phyloP scores from a whole-genome alignment of 2,797 vertebrate genomes.

The Merluccius polli region DNA sequence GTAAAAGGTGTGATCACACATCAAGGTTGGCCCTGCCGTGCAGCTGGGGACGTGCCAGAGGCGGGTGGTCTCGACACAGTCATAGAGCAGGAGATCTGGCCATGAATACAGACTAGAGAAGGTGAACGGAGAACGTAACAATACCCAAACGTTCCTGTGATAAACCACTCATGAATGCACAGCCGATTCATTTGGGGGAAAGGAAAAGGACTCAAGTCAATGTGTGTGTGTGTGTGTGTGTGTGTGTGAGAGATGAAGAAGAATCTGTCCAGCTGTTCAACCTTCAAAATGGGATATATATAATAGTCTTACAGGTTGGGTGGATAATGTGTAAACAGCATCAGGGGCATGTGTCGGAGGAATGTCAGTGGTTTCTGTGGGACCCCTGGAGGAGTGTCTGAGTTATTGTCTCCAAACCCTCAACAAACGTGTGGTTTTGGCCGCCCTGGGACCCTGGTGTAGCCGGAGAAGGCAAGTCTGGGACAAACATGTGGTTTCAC shows the following conservation, averaged over 20 bases:
- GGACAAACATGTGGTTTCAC: conserved; percentile 55
- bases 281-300: background rate
- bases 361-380: conserved; percentile 12
- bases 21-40: conserved; percentile 8
- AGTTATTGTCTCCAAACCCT: conserved; percentile 28
- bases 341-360: conserved; percentile 10
- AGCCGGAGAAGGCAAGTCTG: conserved; percentile 27
- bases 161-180: background rate
- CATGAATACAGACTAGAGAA: conserved; percentile 36
- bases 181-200: background rate
- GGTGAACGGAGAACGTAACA: background rate
- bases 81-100: background rate
- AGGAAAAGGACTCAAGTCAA: background rate
- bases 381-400: conserved; percentile 28
- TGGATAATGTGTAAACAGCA: conserved; percentile 14
- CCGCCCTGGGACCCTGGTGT: conserved; percentile 18
- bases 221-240: background rate
- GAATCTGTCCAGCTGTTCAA: background rate
- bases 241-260: background rate
- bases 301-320: background rate
- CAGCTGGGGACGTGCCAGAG: conserved; percentile 18
- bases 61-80: conserved; percentile 5
- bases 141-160: background rate
- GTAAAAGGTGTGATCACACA: conserved; percentile 35
- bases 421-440: conserved; percentile 36